These are phyloP conservation scores for Phyllopteryx taeniolatus DNA, from an alignment of 2,113 vertebrate genomes.

Conservation along the genomic window DNA sequence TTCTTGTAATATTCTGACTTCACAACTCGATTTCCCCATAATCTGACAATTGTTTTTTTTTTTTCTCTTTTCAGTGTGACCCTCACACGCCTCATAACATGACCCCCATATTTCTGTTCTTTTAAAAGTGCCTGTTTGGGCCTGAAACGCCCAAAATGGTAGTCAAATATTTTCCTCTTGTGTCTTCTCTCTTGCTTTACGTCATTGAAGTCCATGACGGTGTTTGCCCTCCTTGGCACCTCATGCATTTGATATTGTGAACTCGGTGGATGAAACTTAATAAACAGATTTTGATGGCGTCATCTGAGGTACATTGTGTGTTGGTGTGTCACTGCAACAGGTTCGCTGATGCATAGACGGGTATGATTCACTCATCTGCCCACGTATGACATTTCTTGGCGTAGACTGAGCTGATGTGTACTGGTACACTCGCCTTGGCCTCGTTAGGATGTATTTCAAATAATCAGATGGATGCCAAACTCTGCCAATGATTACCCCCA, in stretches of 20 bases:
- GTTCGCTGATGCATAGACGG: neutral
- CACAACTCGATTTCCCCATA: neutral
- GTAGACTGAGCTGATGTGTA: slow-evolving; percentile 25
- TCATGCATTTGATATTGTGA: slow-evolving; percentile 67
- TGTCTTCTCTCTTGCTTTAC: slow-evolving; percentile 41
- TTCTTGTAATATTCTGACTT: neutral
- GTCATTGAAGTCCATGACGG: slow-evolving; percentile 40
- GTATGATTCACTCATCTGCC: slow-evolving; percentile 37
- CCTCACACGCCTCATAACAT: neutral
- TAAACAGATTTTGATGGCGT: slow-evolving; percentile 41
- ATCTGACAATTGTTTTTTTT: too few species aligned
- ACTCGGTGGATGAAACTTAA: slow-evolving; percentile 60
- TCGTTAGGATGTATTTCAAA: neutral
- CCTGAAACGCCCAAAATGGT: slow-evolving; percentile 15
- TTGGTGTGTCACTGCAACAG: neutral
- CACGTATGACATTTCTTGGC: slow-evolving; percentile 32
- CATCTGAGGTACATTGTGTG: neutral
- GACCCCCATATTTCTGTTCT: neutral
- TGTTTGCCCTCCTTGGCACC: slow-evolving; percentile 61
- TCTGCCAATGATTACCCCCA: neutral
- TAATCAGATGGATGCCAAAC: neutral
- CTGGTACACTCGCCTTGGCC: slow-evolving; percentile 5
- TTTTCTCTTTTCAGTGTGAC: neutral
- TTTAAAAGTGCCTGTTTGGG: slow-evolving; percentile 65
- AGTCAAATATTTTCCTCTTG: slow-evolving; percentile 14